Conservation (phyloP, 2,888 invertebrate species). For the Scaptomyza reducta region DNA sequence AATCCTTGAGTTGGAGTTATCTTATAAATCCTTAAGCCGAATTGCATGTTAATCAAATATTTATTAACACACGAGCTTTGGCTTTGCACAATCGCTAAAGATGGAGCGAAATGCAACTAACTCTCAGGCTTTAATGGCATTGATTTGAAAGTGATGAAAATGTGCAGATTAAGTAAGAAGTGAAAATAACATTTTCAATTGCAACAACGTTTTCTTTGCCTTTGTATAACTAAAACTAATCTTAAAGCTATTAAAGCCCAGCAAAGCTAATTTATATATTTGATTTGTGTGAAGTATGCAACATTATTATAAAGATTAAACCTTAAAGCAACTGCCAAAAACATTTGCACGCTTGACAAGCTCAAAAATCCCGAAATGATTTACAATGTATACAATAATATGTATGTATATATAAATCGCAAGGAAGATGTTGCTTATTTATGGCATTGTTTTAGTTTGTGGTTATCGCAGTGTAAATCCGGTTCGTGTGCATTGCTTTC, state of each 20-base stretch:
- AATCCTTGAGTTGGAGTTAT: too few species aligned
- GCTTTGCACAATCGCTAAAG: background rate
- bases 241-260: background rate
- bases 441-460: conserved; percentile 23
- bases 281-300: too few species aligned
- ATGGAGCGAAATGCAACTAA: background rate
- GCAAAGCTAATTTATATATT: background rate
- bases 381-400: conserved; percentile 1
- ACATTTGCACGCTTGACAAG: conserved; percentile 12
- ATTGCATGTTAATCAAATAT: background rate
- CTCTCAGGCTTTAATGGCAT: background rate
- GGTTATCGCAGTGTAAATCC: conserved; percentile 51
- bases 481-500: conserved; percentile 5
- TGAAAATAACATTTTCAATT: background rate
- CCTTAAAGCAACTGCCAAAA: background rate
- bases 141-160: background rate
- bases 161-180: background rate
- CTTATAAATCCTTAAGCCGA: background rate
- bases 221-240: background rate
- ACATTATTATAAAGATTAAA: conserved; percentile 7
- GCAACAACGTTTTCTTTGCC: background rate
- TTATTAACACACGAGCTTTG: background rate
- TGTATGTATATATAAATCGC: background rate
- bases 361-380: conserved; percentile 2
- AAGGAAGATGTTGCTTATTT: conserved; percentile 14